Conservation (phyloP, 1,140 invertebrate species). For the Globodera ellingtonae region DNA sequence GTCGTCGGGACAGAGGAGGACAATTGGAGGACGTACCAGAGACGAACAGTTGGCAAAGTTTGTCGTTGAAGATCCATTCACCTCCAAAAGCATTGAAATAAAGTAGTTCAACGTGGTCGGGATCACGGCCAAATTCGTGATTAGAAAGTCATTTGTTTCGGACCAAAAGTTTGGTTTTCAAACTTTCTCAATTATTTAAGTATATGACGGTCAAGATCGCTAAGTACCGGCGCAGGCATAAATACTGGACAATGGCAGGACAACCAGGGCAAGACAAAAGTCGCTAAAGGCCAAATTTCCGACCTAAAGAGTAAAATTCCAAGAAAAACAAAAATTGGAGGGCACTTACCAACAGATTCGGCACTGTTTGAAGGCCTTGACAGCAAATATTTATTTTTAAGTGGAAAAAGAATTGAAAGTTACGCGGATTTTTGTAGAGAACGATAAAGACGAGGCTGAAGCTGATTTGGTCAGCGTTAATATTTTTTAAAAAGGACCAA, state of each 20-base stretch:
- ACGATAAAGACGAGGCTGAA: constrained; percentile 59
- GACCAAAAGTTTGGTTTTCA: no score
- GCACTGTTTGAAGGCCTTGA: constrained; percentile 59
- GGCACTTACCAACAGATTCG: constrained; percentile 61
- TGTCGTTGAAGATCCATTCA: constrained; percentile 63
- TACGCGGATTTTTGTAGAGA: constrained; percentile 63
- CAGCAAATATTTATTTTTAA: background rate
- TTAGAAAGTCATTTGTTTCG: no score
- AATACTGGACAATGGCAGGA: constrained; percentile 62
- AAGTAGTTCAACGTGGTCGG: background rate
- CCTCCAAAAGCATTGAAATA: background rate
- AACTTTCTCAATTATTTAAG: no score
- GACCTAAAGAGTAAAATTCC: constrained; percentile 43
- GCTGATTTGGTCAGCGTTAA: background rate
- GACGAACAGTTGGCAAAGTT: constrained; percentile 63
- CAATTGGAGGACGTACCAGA: constrained; percentile 47
- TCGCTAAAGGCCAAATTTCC: constrained; percentile 65
- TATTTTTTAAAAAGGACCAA: background rate
- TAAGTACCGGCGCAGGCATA: constrained; percentile 59
- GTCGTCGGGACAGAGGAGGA: background rate
- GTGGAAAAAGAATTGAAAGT: background rate
- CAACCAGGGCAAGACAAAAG: constrained; percentile 59
- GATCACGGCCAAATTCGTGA: no score
- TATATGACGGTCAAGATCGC: no score
- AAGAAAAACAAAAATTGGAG: constrained; percentile 3